phyloP scores from a whole-genome alignment of 2,888 invertebrate genomes.

The Pocota personata region DNA sequence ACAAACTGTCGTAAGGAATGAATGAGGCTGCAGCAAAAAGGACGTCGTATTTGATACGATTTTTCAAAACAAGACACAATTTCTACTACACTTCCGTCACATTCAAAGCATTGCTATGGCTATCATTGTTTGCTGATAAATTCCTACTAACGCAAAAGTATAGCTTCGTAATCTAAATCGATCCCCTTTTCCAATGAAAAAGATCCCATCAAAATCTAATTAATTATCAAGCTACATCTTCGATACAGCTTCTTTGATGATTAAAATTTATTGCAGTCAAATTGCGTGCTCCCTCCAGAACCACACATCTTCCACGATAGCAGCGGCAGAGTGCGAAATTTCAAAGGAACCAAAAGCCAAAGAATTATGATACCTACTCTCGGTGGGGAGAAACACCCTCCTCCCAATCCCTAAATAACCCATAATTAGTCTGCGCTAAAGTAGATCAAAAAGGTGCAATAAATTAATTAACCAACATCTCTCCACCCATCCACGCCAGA shows the following conservation, averaged over 20 bases:
- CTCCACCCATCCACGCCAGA: slow-evolving; percentile 2
- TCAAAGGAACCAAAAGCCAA: slow-evolving; percentile 51
- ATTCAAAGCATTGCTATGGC: too few species aligned
- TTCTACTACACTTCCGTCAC: too few species aligned
- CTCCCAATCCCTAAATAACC: slow-evolving; percentile 48
- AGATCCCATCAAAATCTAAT: slow-evolving; percentile 29
- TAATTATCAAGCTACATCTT: slow-evolving; percentile 39
- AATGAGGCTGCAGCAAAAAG: too few species aligned
- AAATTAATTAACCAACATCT: slow-evolving; percentile 64
- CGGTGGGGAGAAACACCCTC: background rate
- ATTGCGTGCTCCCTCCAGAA: slow-evolving; percentile 7
- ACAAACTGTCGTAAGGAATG: too few species aligned
- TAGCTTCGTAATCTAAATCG: too few species aligned
- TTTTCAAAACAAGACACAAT: too few species aligned
- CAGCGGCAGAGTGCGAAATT: slow-evolving; percentile 42
- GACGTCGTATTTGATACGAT: too few species aligned
- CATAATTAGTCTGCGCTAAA: slow-evolving; percentile 67
- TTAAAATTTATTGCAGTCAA: slow-evolving; percentile 62
- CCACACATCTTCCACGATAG: background rate
- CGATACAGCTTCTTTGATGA: slow-evolving; percentile 58
- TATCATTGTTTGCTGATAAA: too few species aligned
- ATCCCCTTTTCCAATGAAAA: too few species aligned
- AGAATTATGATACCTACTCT: slow-evolving; percentile 53
- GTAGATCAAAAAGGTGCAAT: slow-evolving; percentile 72
- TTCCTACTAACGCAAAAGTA: too few species aligned